Conservation (phyloP, 2,797 vertebrate genomes). For the Aythya fuligula region DNA sequence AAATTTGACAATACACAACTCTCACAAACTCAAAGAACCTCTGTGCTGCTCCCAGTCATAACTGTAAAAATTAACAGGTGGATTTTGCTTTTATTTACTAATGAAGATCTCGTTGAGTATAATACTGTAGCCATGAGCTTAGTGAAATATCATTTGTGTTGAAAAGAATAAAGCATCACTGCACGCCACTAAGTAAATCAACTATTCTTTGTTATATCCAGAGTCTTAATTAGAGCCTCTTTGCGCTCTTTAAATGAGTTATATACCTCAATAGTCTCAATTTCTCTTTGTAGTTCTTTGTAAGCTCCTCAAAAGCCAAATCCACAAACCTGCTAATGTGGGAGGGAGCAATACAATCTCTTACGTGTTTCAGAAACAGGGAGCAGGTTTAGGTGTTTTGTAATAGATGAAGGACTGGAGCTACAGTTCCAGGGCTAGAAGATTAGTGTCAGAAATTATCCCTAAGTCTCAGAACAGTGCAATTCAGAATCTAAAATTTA, state of each 20-base stretch:
- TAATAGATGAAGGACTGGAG: neutral
- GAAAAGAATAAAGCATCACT: constrained; percentile 15
- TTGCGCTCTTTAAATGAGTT: neutral
- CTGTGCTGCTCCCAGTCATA: neutral
- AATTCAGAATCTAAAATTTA: neutral
- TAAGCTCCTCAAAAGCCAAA: constrained; percentile 28
- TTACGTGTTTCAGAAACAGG: neutral
- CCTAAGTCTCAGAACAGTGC: neutral
- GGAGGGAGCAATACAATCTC: neutral
- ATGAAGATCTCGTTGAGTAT: neutral
- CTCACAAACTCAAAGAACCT: neutral
- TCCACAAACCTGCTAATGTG: neutral
- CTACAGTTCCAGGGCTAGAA: neutral
- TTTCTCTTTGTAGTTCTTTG: constrained; percentile 17
- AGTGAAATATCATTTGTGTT: neutral
- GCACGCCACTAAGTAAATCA: constrained; percentile 7
- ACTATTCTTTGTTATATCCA: constrained; percentile 2
- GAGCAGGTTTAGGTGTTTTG: neutral
- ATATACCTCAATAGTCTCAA: neutral
- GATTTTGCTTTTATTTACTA: constrained; percentile 18
- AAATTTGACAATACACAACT: neutral
- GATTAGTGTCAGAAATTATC: neutral
- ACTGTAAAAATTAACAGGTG: neutral
- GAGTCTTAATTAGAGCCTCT: constrained; percentile 20
- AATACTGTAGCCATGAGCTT: neutral